These are phyloP conservation scores for Aplidium turbinatum DNA, from an alignment of 23 tunicate species.

Conservation along the genomic window DNA sequence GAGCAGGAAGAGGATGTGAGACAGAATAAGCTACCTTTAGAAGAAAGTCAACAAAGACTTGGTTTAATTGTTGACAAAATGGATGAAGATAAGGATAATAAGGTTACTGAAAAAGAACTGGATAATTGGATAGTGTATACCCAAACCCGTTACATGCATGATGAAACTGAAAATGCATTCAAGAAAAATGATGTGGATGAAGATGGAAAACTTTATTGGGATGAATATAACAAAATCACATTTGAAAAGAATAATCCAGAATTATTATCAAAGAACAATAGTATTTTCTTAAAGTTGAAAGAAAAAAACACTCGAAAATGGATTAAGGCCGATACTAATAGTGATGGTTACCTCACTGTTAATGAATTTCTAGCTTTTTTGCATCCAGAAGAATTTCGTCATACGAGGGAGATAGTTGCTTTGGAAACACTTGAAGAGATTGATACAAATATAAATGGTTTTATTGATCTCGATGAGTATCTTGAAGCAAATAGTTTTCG, in stretches of 20 bases:
- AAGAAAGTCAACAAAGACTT: constrained; percentile 68
- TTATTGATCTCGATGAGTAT: constrained; percentile 64
- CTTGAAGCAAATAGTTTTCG: constrained; percentile 41
- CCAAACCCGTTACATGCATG: constrained; percentile 57
- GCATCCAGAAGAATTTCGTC: constrained; percentile 78
- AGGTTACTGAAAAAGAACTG: constrained; percentile 53
- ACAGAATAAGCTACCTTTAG: constrained; percentile 49
- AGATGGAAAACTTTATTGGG: constrained; percentile 77
- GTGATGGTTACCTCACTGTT: constrained; percentile 20
- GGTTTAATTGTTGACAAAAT: constrained; percentile 60
- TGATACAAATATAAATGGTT: constrained; percentile 71
- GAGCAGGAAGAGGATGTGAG: constrained; percentile 59
- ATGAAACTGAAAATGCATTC: constrained; percentile 60
- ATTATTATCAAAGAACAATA: constrained; percentile 13
- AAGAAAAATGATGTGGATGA: constrained; percentile 46
- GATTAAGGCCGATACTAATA: constrained; percentile 46
- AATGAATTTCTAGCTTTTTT: constrained; percentile 66
- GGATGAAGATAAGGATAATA: constrained; percentile 62
- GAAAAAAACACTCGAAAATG: constrained; percentile 72
- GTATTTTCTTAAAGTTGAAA: constrained; percentile 40
- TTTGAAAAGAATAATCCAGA: constrained; percentile 62
- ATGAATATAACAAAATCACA: constrained; percentile 60
- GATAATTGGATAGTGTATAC: constrained; percentile 71
- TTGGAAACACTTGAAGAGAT: constrained; percentile 77
- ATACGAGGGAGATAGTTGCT: constrained; percentile 58